Evolutionary conservation across 2,888 invertebrate genomes (phyloP), one percentile per base, ranked within the genome.

Genomic region (Dioctria rufipes): DNA sequence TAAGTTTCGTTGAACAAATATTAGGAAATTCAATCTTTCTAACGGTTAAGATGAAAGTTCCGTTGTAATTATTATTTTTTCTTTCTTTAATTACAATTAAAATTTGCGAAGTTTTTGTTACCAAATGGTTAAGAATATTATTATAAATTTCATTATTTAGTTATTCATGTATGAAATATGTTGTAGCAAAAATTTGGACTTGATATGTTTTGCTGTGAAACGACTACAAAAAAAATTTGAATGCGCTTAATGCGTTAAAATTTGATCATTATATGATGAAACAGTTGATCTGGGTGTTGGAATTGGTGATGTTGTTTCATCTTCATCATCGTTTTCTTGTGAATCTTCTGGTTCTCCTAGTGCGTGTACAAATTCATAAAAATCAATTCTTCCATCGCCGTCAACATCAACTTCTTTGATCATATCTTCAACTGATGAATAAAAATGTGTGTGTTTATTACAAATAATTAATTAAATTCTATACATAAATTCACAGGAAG

Each of bases 331-430:
- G 71, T 93, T 93, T 66, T 93, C 93, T 84, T 93, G 93, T 42
- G 93, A 93, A 85, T 95, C 95, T 87, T 95, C 95, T 0, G 96
- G 95, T 87, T 96, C 95, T 1, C 96, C 96, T 5, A 96, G 90
- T 0, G 96, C 96, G 85, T 95, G 93, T 3, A 95, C 96, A 82
- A 90, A 89, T 94, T 96, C 97, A 87, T 96, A 94, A 89, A 97
- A 97, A 89, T 97, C 96, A 86, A 97, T 97, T 83, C 96, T 92
- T 2, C 97, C 97, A 87, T 97, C 97, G 1, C 97, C 97, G 87
- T 98, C 96, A 2, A 97, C 95, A 87, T 98, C 97, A 5, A 97
- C 97, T 90, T 97, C 97, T 87, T 96, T 96, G 86, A 98, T 97
- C 97, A 98, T 97, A 87, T 97, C 97, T 88, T 97, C 97, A 89